These are phyloP conservation scores for Gopherus evgoodei DNA, from an alignment of 2,113 vertebrate genomes.

Conservation along the genomic window DNA sequence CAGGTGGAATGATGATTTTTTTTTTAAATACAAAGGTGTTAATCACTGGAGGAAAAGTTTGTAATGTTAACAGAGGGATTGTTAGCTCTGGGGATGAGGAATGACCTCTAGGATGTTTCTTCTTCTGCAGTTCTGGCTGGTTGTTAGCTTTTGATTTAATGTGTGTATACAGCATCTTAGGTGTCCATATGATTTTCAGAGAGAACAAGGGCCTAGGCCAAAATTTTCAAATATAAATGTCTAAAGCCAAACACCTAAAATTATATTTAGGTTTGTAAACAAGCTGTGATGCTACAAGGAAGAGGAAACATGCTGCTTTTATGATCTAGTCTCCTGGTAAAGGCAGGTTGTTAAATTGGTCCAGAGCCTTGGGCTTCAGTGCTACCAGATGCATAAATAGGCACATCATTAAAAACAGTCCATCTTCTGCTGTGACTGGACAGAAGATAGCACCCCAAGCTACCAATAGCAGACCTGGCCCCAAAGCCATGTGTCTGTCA, in stretches of 20 bases:
- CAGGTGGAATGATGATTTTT: neutral
- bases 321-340: neutral
- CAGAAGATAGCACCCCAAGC: neutral
- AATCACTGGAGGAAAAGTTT: neutral
- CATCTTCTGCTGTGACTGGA: neutral
- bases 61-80: neutral
- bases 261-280: neutral
- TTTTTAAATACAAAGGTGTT: neutral
- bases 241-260: neutral
- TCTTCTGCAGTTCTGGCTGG: neutral
- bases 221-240: neutral
- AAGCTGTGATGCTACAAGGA: neutral
- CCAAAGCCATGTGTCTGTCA: neutral
- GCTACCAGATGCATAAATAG: neutral
- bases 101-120: neutral
- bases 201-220: neutral
- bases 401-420: neutral
- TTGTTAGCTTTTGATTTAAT: neutral
- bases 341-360: neutral
- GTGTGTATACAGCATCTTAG: neutral
- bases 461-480: neutral
- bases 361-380: neutral
- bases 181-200: neutral
- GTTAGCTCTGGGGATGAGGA: neutral
- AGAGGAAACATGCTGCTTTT: constrained; percentile 8